Percentiles rank a stretch among this genome's conserved stretches.
Conservation (phyloP, 2,888 invertebrate species). For the Polymixis flavicincta region DNA sequence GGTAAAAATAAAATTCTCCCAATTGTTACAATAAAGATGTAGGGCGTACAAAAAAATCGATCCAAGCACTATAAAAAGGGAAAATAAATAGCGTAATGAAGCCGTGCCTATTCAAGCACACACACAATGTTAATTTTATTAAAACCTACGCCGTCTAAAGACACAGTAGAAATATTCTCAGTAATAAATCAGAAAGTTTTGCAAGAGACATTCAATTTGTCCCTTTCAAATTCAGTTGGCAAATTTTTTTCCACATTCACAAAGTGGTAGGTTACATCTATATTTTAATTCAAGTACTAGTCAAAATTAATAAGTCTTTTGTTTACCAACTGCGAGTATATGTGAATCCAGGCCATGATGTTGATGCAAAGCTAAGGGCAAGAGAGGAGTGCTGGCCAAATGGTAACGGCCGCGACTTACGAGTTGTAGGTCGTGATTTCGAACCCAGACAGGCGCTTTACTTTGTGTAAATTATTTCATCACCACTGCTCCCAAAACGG, state of each 20-base stretch:
- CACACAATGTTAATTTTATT: conserved; percentile 8
- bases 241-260: conserved; percentile 31
- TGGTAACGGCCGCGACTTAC: too few species aligned
- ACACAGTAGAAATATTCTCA: conserved; percentile 18
- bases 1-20: background rate
- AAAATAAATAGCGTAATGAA: background rate
- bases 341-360: background rate
- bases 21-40: background rate
- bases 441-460: too few species aligned
- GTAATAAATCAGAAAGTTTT: conserved; percentile 56
- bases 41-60: background rate
- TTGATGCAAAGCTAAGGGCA: background rate
- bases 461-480: too few species aligned
- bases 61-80: background rate
- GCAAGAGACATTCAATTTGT: conserved; percentile 55
- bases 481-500: too few species aligned
- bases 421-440: too few species aligned
- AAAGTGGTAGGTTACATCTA: background rate
- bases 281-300: background rate
- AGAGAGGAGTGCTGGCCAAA: too few species aligned
- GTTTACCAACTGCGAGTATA: background rate
- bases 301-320: background rate
- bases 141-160: conserved; percentile 14
- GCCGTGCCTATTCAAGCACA: background rate
- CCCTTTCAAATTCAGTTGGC: conserved; percentile 49